These are phyloP conservation scores for Acronicta psi DNA, from an alignment of 2,888 invertebrate species.

Conservation along the genomic window DNA sequence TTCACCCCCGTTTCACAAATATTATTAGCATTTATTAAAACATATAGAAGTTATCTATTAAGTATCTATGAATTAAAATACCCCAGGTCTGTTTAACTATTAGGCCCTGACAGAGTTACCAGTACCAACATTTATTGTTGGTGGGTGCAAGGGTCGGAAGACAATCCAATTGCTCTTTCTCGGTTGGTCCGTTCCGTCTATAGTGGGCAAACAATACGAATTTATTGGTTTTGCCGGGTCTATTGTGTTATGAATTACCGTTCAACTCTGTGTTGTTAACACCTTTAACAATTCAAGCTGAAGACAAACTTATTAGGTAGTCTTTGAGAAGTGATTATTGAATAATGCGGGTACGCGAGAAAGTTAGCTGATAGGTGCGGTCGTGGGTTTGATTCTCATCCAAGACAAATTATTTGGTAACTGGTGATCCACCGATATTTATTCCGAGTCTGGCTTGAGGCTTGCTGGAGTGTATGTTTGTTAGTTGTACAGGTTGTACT, in stretches of 20 bases:
- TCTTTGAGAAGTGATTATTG: too few species aligned
- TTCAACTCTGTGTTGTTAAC: constrained; percentile 26
- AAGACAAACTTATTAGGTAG: neutral
- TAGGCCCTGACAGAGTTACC: constrained; percentile 26
- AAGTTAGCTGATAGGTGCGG: too few species aligned
- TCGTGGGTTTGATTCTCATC: too few species aligned
- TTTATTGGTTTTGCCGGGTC: constrained; percentile 45
- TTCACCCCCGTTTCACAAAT: too few species aligned
- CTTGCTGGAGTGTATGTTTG: too few species aligned
- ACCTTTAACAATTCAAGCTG: constrained; percentile 24
- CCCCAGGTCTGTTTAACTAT: constrained; percentile 34
- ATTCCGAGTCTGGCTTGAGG: too few species aligned
- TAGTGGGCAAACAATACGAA: constrained; percentile 49
- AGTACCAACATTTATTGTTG: constrained; percentile 44
- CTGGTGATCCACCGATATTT: too few species aligned
- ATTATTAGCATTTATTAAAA: too few species aligned
- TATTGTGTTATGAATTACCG: constrained; percentile 45
- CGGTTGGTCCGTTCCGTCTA: constrained; percentile 34
- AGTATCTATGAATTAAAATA: neutral
- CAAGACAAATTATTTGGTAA: too few species aligned
- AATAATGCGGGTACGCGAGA: too few species aligned
- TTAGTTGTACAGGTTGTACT: too few species aligned
- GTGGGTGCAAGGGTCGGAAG: constrained; percentile 42
- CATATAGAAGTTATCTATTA: too few species aligned
- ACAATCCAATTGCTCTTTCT: constrained; percentile 57